Percentiles rank a stretch among this genome's conserved stretches.
Evolutionary conservation across 2,113 vertebrate species (phyloP).

Genomic region (Lamprotornis superbus): DNA sequence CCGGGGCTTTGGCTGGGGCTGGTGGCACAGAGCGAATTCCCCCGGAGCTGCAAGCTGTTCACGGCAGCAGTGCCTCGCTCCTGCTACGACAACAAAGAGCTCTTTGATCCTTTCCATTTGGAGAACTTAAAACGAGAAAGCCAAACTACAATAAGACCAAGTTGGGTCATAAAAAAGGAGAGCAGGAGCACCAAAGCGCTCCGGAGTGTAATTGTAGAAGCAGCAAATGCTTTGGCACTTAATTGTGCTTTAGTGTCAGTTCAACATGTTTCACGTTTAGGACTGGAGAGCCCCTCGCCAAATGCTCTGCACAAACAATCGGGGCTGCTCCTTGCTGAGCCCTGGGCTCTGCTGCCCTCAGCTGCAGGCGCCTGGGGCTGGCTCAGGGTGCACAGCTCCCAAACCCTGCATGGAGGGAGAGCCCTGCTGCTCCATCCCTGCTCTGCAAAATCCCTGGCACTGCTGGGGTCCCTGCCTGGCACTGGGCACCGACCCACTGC

Average conservation of each 20-base stretch:
- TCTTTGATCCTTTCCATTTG: constrained; percentile 69
- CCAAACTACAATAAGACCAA: constrained; percentile 60
- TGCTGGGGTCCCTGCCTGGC: rapidly evolving
- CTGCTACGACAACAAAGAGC: constrained; percentile 49
- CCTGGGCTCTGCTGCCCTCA: not conserved
- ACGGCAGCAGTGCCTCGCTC: constrained; percentile 6
- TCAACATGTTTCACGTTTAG: constrained; percentile 6
- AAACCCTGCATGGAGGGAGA: not conserved
- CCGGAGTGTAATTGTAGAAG: constrained; percentile 60
- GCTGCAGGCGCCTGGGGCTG: rapidly evolving
- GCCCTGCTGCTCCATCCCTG: not conserved
- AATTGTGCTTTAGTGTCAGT: constrained; percentile 58
- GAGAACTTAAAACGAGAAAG: constrained; percentile 57
- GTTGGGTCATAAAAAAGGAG: constrained; percentile 61
- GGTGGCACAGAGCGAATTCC: constrained; percentile 24
- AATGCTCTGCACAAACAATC: constrained; percentile 64
- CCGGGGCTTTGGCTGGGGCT: constrained; percentile 33
- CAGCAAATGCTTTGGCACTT: constrained; percentile 69
- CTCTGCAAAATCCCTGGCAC: not conserved
- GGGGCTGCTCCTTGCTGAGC: not conserved
- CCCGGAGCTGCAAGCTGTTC: constrained; percentile 43
- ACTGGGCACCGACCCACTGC: rapidly evolving
- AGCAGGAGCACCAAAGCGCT: constrained; percentile 37
- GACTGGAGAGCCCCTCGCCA: constrained; percentile 19
- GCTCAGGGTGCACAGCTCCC: rapidly evolving